Evolutionary conservation across 2,113 vertebrate genomes (phyloP).

Genomic region (Loxodonta africana): DNA sequence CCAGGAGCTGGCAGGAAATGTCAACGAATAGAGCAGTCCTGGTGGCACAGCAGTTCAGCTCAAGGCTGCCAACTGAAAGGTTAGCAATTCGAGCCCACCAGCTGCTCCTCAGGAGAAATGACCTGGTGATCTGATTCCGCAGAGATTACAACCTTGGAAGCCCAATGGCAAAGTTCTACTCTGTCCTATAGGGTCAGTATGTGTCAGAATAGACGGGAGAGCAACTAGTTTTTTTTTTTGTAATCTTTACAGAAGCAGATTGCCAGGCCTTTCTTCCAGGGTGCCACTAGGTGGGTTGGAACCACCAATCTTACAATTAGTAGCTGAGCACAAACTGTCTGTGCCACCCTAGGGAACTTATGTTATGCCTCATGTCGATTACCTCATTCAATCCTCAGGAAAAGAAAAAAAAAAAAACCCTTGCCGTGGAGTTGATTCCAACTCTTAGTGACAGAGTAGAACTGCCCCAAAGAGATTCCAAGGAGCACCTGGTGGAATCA

Average conservation of each 20-base stretch:
- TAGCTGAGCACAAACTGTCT: neutral
- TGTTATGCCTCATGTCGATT: fast-evolving
- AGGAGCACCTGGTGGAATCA: no score
- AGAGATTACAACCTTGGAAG: no score
- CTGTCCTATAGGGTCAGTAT: neutral
- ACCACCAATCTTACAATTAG: neutral
- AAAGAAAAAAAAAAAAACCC: no score
- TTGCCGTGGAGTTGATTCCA: no score
- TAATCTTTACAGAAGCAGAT: neutral
- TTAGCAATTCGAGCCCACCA: no score
- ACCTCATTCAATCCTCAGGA: no score
- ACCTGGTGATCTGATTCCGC: no score
- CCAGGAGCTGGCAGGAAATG: neutral
- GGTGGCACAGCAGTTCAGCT: no score
- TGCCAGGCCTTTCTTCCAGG: neutral
- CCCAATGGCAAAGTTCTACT: neutral
- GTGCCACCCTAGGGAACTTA: neutral
- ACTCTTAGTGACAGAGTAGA: no score
- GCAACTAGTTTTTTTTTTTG: neutral
- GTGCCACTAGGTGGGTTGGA: neutral
- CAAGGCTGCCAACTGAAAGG: no score
- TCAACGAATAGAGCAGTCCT: neutral
- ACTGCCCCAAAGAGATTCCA: no score
- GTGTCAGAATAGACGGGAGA: neutral
- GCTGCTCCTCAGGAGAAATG: no score